Evolutionary conservation across 2,113 vertebrate species (phyloP).

Genomic region (Tonatia bakeri): DNA sequence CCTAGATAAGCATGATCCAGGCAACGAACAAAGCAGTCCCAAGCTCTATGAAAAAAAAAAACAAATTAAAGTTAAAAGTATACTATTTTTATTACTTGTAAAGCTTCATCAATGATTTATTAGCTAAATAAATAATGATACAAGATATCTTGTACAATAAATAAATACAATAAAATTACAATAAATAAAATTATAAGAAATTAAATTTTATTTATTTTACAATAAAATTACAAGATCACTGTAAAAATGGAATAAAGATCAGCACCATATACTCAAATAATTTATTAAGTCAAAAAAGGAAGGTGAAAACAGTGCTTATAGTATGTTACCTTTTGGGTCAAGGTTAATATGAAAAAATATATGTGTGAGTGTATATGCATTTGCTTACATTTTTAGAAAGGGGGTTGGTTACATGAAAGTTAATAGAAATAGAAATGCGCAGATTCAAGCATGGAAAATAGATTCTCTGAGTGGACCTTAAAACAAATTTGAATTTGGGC

Average conservation of each 20-base stretch:
- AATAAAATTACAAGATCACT: neutral
- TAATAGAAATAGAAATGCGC: neutral
- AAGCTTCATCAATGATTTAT: neutral
- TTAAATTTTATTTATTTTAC: too few species aligned
- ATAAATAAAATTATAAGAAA: too few species aligned
- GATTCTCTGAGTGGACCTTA: neutral
- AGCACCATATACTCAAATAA: neutral
- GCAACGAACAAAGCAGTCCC: slow-evolving; percentile 96
- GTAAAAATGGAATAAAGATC: neutral
- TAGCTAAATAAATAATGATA: neutral
- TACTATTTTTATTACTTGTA: slow-evolving; percentile 35
- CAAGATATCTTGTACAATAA: neutral
- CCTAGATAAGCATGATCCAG: slow-evolving; percentile 92
- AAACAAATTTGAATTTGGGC: neutral
- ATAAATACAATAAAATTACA: neutral
- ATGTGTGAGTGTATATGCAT: neutral
- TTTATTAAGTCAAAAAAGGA: slow-evolving; percentile 7
- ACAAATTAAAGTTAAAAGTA: slow-evolving; percentile 3
- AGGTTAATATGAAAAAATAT: neutral
- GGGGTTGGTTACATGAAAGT: neutral
- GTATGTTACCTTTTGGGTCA: neutral
- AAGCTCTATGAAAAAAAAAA: slow-evolving; percentile 83
- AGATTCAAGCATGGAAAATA: neutral
- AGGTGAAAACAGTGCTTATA: neutral
- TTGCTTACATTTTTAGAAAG: neutral